phyloP scores from a whole-genome alignment of 2,888 invertebrate genomes.

The Asteroscopus sphinx region DNA sequence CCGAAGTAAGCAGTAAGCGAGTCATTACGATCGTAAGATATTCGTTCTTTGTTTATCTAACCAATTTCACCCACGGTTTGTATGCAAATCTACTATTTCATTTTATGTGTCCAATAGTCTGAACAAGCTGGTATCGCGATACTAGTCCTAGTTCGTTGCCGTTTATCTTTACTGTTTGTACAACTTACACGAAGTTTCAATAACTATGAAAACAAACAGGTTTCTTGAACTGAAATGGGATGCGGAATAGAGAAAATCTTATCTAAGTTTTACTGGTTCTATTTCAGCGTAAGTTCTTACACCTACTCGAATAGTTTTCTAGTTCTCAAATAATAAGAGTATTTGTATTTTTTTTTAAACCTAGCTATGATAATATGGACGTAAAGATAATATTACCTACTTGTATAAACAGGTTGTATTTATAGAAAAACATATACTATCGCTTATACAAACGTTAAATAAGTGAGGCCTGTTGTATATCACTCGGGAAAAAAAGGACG shows the following conservation, averaged over 20 bases:
- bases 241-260: constrained; percentile 19
- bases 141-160: constrained; percentile 18
- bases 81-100: constrained; percentile 41
- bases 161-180: constrained; percentile 30
- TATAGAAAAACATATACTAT: constrained; percentile 25
- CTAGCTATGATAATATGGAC: constrained; percentile 12
- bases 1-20: not conserved
- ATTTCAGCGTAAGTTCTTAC: not conserved
- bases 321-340: constrained; percentile 1
- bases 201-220: constrained; percentile 37
- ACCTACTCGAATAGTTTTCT: not conserved
- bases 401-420: constrained; percentile 16
- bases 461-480: constrained; percentile 11
- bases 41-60: constrained; percentile 21
- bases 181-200: constrained; percentile 16
- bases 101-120: constrained; percentile 37
- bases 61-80: constrained; percentile 39
- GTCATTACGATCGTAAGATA: constrained; percentile 10
- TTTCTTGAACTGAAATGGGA: constrained; percentile 18
- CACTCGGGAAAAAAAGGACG: constrained; percentile 24
- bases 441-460: constrained; percentile 30
- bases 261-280: constrained; percentile 10
- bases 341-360: not conserved
- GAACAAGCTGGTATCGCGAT: constrained; percentile 26
- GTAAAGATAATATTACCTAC: constrained; percentile 14